Evolutionary conservation across 1,140 invertebrate genomes (phyloP), one percentile per base, ranked within the genome.

Genomic region (Cydia fagiglandana): DNA sequence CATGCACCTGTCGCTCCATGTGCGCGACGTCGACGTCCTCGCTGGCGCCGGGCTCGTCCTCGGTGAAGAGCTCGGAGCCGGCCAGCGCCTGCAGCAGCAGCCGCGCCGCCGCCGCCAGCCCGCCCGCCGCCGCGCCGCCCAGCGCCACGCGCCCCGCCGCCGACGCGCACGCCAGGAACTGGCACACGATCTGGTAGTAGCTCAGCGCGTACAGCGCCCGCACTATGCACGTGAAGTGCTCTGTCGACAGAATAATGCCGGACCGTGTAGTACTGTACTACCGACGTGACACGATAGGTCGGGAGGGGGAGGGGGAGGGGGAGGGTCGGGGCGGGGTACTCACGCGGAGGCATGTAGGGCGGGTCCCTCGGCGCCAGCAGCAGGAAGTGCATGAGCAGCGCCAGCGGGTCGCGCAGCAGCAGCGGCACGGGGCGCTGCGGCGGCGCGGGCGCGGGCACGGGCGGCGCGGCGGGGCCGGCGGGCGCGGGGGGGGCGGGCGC

Each of bases 201-300:
- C 96, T 93, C 56, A 98, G 93, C 93, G 98, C 98, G 93, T 98
- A 99, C 47, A 98, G 92, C 79, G 96, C 95, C 86, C 96, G 96
- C 0, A 98, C 96, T 77, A 98, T 95, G 84, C 96, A 96, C 9
- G 96, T 96, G 88, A 97, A 98, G 88, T 98, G 98, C 28, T 95
- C 97, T 98, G 91, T 1, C 4, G 2, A 24, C 6, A 12, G 12
- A 7, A 10, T 4, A 24, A 10, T 2, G 9, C 10, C 17, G 6
- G 5, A 56, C 5, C 12, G 12, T 61, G 5, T 56, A n/a, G n/a
- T n/a, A n/a, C n/a, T n/a, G n/a, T n/a, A n/a, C n/a, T n/a, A n/a
- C n/a, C n/a, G n/a, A n/a, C n/a, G n/a, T n/a, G n/a, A n/a, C n/a
- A n/a, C n/a, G n/a, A n/a, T n/a, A n/a, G n/a, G n/a, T n/a, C n/a